Base-by-base conservation (phyloP, 2,797 vertebrate genomes). In the Chlorospingus semifuscus region DNA sequence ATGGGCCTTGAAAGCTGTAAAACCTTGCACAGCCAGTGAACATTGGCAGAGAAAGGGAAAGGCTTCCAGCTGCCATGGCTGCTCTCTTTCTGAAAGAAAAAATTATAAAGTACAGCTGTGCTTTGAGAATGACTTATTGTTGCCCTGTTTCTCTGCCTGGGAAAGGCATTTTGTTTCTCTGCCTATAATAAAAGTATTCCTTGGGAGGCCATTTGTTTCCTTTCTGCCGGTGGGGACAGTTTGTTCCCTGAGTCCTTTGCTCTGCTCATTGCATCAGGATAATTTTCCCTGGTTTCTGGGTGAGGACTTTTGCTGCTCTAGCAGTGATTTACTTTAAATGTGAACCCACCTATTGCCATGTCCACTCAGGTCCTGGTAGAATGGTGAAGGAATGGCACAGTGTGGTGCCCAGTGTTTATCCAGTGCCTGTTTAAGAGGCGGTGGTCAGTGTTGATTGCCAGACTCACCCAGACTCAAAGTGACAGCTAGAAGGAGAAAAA, bases 11-110 rank as follows among this genome's bases (percentile, higher is more conserved):
- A 27, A 86, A 8, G 41, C 49, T 88, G 23, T 6, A 21, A 81
- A 71, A 42, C 21, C 59, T 32, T 2, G 0, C 34, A 11, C 0
- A 0, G 0, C 7, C 0, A 0, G 29, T 36, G 36, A 24, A 18
- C 0, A 0, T 26, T 39, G 53, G 15, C 18, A 50, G 57, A 53
- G 61, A 60, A 63, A 15, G 12, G 26, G 20, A 42, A 47, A 69
- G 42, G 50, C 44, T 32, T 36, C 41, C 37, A 37, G 53, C 61
- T 85, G 41, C 44, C 21, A 4, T 77, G 46, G 32, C 50, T 59
- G 10, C 46, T 84, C 42, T 50, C 37, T 37, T n/a, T 32, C 26
- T 3, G 1, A 55, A 60, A 74, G 32, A 66, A 83, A 55, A 66
- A 18, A 2, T 6, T 32, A 5, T 63, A 41, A 63, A 66, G 87